phyloP scores from a whole-genome alignment of 2,797 vertebrate species.

The Poecilia wingei region DNA sequence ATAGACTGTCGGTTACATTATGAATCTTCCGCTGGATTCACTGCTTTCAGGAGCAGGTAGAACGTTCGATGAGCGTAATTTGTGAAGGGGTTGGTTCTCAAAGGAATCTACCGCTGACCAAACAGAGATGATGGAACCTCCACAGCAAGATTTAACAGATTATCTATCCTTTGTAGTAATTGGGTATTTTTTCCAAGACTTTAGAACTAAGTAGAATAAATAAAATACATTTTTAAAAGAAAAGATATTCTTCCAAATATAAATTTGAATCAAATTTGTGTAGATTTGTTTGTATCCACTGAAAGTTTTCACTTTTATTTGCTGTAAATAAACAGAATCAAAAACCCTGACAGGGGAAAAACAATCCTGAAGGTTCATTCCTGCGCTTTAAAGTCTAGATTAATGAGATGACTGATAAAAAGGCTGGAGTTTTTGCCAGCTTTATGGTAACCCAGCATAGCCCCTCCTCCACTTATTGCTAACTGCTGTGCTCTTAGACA shows the following conservation, averaged over 20 bases:
- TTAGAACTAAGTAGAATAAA: not conserved
- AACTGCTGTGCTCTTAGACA: not conserved
- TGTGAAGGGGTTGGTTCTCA: not conserved
- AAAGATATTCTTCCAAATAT: not conserved
- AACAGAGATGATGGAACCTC: not conserved
- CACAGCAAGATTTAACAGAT: not conserved
- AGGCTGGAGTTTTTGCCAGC: not conserved
- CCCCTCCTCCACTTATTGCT: not conserved
- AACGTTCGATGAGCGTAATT: not conserved
- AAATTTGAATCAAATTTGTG: not conserved
- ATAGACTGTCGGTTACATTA: not conserved
- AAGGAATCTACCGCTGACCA: not conserved
- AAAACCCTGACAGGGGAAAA: not conserved
- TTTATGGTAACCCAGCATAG: not conserved
- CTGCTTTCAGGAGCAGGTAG: not conserved
- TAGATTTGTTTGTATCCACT: not conserved
- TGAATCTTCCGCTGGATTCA: not conserved
- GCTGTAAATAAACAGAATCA: not conserved
- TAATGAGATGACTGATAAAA: not conserved
- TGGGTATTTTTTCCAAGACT: not conserved
- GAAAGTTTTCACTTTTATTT: not conserved
- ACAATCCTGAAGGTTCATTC: not conserved
- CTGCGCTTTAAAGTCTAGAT: not conserved
- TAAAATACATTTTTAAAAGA: not conserved
- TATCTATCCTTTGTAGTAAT: not conserved